Percentiles rank a stretch among this genome's conserved stretches.
phyloP scores from a whole-genome alignment of 2,113 vertebrate species.

The Formicarius rufipectus region DNA sequence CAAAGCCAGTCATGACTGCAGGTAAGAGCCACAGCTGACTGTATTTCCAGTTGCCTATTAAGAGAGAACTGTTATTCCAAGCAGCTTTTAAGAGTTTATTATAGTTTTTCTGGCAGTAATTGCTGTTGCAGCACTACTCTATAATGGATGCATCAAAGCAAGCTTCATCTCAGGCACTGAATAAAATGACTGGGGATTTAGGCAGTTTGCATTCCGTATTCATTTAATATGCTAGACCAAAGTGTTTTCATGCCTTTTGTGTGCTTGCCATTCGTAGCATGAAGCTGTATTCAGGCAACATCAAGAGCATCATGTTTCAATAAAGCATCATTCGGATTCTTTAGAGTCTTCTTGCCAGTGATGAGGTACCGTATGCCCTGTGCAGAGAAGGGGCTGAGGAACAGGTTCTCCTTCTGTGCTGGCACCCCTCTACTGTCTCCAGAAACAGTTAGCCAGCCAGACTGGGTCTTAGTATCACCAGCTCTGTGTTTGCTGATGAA shows the following conservation, averaged over 20 bases:
- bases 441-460: neutral
- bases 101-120: slow-evolving; percentile 40
- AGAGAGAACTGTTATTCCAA: slow-evolving; percentile 28
- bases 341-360: neutral
- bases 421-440: neutral
- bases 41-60: slow-evolving; percentile 25
- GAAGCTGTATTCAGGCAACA: neutral
- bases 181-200: slow-evolving; percentile 31
- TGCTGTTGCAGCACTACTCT: slow-evolving; percentile 29
- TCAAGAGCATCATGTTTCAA: neutral
- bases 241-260: slow-evolving; percentile 19
- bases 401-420: neutral
- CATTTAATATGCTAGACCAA: neutral
- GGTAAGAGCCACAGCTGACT: slow-evolving; percentile 48
- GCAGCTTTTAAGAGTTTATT: slow-evolving; percentile 48
- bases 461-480: neutral
- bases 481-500: neutral
- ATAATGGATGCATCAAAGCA: slow-evolving; percentile 49
- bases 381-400: neutral
- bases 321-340: neutral
- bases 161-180: neutral
- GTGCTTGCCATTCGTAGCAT: neutral
- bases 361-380: neutral
- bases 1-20: slow-evolving; percentile 13
- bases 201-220: slow-evolving; percentile 18